These are phyloP conservation scores for Pissodes strobi DNA, from an alignment of 1,140 invertebrate genomes.

Conservation along the genomic window DNA sequence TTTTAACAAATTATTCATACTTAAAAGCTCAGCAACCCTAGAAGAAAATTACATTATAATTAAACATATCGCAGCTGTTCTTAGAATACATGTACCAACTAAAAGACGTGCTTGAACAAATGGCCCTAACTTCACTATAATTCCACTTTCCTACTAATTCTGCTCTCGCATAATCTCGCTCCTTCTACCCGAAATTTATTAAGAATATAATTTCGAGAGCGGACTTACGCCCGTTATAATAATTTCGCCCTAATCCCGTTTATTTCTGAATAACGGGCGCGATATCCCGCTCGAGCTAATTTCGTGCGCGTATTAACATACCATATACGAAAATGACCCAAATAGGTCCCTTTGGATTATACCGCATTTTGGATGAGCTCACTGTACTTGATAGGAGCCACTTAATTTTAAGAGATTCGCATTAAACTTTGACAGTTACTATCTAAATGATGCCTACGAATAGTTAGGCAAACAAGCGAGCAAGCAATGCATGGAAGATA, in stretches of 20 bases:
- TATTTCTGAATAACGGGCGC: constrained; percentile 29
- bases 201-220: constrained; percentile 31
- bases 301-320: constrained; percentile 31
- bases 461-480: too few relatives aligned
- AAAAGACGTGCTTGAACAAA: too few relatives aligned
- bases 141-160: too few relatives aligned
- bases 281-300: constrained; percentile 29
- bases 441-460: not conserved
- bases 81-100: too few relatives aligned
- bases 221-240: constrained; percentile 19
- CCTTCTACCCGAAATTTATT: constrained; percentile 28
- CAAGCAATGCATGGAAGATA: too few relatives aligned
- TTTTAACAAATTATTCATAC: too few relatives aligned
- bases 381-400: constrained; percentile 17
- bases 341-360: constrained; percentile 28
- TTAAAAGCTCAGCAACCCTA: too few relatives aligned
- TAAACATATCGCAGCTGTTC: too few relatives aligned
- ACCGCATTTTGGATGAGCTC: constrained; percentile 16
- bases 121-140: too few relatives aligned
- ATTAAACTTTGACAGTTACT: constrained; percentile 12
- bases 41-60: too few relatives aligned
- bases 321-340: constrained; percentile 33
- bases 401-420: constrained; percentile 25
- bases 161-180: constrained; percentile 25
- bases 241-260: constrained; percentile 31